Evolutionary conservation across 2,888 invertebrate genomes (phyloP), one percentile per base, ranked within the genome.

Genomic region (Drosophila longiperda): DNA sequence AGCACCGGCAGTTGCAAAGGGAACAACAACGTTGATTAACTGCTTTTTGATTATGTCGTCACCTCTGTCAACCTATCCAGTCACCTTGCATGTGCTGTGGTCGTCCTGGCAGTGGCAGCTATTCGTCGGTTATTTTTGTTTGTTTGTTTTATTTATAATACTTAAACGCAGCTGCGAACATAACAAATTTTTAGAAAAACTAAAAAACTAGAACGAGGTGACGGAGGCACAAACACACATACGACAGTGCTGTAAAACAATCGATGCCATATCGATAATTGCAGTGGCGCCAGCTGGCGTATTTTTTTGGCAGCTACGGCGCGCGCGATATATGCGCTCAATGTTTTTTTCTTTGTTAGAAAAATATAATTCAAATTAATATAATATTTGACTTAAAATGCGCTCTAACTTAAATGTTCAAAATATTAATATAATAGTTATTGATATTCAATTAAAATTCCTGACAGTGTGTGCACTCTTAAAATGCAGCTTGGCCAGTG

Each of bases 201-300:
- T 50, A 38, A 49, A 75, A 58, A 29, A 33, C 34, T 62, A 53
- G 38, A 73, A 76, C 53, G 57, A 68, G 80, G 65, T 78, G 78
- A 78, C 78, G 78, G 80, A 58, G 66, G 73, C 78, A 80, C 53
- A 61, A 38, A n/a, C 61, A 65, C 59, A 55, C 20, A 32, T 26
- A 40, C 59, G 59, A n/a, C 17, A 9, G 23, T 8, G 12, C 54
- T 49, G 42, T 29, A 40, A 49, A 69, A 32, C 36, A 62, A 62
- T 70, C 72, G 67, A 71, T 66, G 38, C 23, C 17, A 20, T 68
- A 68, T 73, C 58, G 75, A 75, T 75, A 75, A 15, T 38, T 58
- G 3, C 1, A 12, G 23, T 69, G 29, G 34, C 75, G 80, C 70
- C 75, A 66, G 36, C 79, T 77, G 20, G 11, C 57, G 58, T 12